Percentiles rank a stretch among this genome's conserved stretches.
These are phyloP conservation scores for Sander vitreus DNA, from an alignment of 2,113 vertebrate genomes.

Conservation along the genomic window DNA sequence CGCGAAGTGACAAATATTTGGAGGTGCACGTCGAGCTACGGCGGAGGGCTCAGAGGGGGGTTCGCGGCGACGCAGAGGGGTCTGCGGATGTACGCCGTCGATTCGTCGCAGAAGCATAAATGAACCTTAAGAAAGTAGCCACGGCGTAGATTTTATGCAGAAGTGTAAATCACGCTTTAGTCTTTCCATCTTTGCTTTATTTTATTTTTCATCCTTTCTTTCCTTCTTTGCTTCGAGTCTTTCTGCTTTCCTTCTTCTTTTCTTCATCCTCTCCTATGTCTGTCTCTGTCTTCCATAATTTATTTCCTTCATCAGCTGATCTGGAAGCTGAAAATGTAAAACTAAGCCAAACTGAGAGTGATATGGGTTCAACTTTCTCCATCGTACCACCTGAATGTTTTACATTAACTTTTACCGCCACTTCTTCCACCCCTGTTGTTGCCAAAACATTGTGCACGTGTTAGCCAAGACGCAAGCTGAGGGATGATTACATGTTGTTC, in stretches of 20 bases:
- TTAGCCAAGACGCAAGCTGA: neutral
- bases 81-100: too few relatives aligned
- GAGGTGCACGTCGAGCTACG: too few relatives aligned
- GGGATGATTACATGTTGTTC: neutral
- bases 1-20: too few relatives aligned
- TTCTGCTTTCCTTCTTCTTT: neutral
- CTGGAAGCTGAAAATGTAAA: conserved; percentile 1
- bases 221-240: neutral
- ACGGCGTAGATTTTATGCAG: too few relatives aligned
- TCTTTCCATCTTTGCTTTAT: neutral
- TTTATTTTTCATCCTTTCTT: too few relatives aligned
- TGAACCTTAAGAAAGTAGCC: too few relatives aligned
- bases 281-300: too few relatives aligned
- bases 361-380: neutral
- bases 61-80: too few relatives aligned
- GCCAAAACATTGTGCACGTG: neutral
- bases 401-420: neutral
- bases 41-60: too few relatives aligned
- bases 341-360: neutral
- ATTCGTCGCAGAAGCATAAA: too few relatives aligned
- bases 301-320: neutral
- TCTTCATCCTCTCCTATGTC: neutral
- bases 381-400: neutral
- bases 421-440: neutral
- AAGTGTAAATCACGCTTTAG: too few relatives aligned